Evolutionary conservation across 53 echinoderm and acorn worm species (phyloP).

Genomic region (Patiria pectinifera): DNA sequence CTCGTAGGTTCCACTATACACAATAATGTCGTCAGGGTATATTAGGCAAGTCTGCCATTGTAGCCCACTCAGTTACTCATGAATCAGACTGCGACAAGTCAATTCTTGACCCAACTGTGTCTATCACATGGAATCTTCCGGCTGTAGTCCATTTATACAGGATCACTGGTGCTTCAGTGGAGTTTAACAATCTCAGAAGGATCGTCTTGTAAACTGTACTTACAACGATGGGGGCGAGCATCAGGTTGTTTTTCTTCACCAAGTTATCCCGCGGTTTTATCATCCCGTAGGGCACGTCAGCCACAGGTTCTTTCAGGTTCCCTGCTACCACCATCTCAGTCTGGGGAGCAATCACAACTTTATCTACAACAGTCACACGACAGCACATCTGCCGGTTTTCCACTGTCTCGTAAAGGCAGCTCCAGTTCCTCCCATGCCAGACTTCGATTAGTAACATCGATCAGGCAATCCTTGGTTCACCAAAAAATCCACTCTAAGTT

Average conservation of each 20-base stretch:
- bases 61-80: slow-evolving; percentile 12
- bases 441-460: slow-evolving; percentile 23
- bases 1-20: slow-evolving; percentile 26
- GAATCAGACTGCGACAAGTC: neutral
- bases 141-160: slow-evolving; percentile 60
- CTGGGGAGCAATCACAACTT: slow-evolving; percentile 6
- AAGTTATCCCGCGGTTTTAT: slow-evolving; percentile 15
- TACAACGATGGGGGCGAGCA: slow-evolving; percentile 48
- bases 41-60: slow-evolving; percentile 51
- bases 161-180: slow-evolving; percentile 26
- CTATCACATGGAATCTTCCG: slow-evolving; percentile 40
- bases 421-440: slow-evolving; percentile 21
- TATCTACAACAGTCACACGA: slow-evolving; percentile 37
- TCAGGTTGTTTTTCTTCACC: slow-evolving; percentile 8
- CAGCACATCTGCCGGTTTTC: slow-evolving; percentile 4
- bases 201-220: neutral
- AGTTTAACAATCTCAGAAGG: slow-evolving; percentile 52
- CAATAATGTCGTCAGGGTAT: slow-evolving; percentile 46
- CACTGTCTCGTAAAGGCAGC: slow-evolving; percentile 21
- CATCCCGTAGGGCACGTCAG: neutral
- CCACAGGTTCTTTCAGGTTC: neutral
- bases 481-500: slow-evolving; percentile 22
- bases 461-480: slow-evolving; percentile 2
- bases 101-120: slow-evolving; percentile 18
- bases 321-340: slow-evolving; percentile 26